phyloP scores from a whole-genome alignment of 2,888 invertebrate genomes.

The Melinaea marsaeus region DNA sequence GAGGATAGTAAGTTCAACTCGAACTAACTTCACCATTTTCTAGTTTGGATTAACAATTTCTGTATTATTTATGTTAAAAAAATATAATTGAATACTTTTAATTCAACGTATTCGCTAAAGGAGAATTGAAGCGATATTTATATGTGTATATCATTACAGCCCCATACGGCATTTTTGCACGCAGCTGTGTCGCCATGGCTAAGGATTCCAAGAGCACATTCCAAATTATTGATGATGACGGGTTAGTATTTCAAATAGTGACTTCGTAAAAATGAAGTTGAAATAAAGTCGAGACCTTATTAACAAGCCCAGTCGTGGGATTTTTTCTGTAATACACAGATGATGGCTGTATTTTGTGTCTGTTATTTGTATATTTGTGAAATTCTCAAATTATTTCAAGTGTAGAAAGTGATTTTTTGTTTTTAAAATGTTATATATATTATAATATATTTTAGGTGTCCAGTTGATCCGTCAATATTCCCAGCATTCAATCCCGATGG shows the following conservation, averaged over 20 bases:
- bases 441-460: slow-evolving; percentile 78
- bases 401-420: too few relatives aligned
- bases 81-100: too few relatives aligned
- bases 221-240: slow-evolving; percentile 97
- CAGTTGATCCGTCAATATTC: slow-evolving; percentile 95
- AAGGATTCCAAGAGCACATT: slow-evolving; percentile 97
- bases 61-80: too few relatives aligned
- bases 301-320: too few relatives aligned
- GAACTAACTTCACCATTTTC: neutral
- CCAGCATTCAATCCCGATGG: slow-evolving; percentile 94
- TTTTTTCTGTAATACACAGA: too few relatives aligned
- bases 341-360: too few relatives aligned
- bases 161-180: slow-evolving; percentile 96
- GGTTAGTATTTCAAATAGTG: slow-evolving; percentile 70
- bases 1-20: slow-evolving; percentile 88
- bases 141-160: slow-evolving; percentile 77
- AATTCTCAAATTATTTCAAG: too few relatives aligned
- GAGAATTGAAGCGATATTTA: neutral
- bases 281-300: neutral
- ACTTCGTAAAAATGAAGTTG: neutral
- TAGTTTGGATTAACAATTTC: neutral
- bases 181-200: slow-evolving; percentile 97
- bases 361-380: too few relatives aligned
- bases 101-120: slow-evolving; percentile 10
- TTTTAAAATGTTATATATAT: too few relatives aligned